These are phyloP conservation scores for Parambassis ranga DNA, from an alignment of 2,797 vertebrate genomes.

Conservation along the genomic window DNA sequence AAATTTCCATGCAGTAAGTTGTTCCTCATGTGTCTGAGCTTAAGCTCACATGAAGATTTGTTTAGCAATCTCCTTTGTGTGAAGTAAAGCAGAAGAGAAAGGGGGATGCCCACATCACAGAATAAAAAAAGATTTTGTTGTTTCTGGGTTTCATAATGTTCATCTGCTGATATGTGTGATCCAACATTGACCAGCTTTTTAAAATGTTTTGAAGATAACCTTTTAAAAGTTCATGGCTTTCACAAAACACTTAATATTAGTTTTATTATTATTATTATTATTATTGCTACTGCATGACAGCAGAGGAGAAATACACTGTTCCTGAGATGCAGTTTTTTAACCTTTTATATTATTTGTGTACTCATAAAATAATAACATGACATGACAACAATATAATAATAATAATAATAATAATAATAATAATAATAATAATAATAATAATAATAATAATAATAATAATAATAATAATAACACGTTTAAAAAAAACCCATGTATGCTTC, in stretches of 20 bases:
- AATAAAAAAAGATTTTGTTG: constrained; percentile 40
- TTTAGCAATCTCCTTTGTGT: constrained; percentile 43
- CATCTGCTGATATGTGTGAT: constrained; percentile 59
- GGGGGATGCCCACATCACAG: constrained; percentile 53
- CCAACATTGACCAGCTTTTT: constrained; percentile 34
- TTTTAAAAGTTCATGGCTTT: background rate
- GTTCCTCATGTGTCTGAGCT: constrained; percentile 59
- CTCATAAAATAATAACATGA: too few species aligned
- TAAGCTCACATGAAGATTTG: constrained; percentile 29
- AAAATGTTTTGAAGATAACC: constrained; percentile 47
- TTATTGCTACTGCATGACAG: background rate
- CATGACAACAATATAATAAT: too few species aligned
- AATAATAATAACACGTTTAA: too few species aligned
- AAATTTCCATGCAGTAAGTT: constrained; percentile 43
- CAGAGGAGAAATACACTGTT: too few species aligned
- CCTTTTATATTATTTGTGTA: too few species aligned
- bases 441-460: too few species aligned
- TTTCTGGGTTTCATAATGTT: constrained; percentile 56
- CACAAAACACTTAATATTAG: constrained; percentile 2
- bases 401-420: too few species aligned
- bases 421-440: too few species aligned
- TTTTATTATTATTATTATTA: too few species aligned
- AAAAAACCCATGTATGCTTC: too few species aligned
- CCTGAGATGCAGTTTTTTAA: too few species aligned
- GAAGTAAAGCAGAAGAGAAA: constrained; percentile 56